Evolutionary conservation across 2,888 invertebrate species (phyloP).

Genomic region (Platynereis dumerilii): DNA sequence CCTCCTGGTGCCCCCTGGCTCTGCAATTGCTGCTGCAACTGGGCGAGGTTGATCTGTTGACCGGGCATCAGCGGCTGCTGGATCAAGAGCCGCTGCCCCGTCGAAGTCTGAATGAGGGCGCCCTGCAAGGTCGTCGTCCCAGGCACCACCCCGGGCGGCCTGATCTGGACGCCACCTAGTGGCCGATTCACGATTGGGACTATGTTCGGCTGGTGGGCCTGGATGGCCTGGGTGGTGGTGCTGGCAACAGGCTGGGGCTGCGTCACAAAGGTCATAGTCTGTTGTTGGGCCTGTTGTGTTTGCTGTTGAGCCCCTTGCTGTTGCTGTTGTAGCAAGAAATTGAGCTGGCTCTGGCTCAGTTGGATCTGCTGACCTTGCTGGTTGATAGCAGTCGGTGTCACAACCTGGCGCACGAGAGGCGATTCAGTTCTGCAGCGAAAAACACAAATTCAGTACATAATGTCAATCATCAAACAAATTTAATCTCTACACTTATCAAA

Average conservation of each 20-base stretch:
- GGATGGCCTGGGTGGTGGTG: neutral
- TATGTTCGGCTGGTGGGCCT: too few species aligned
- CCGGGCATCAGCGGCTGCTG: slow-evolving; percentile 13
- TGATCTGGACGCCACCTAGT: too few species aligned
- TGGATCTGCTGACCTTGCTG: slow-evolving; percentile 41
- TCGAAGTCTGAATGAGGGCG: slow-evolving; percentile 49
- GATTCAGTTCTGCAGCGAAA: slow-evolving; percentile 14
- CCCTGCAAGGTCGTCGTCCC: slow-evolving; percentile 42
- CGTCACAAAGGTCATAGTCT: neutral
- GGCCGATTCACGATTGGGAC: too few species aligned
- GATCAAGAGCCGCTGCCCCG: slow-evolving; percentile 47
- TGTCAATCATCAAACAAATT: too few species aligned
- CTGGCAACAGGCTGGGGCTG: slow-evolving; percentile 13
- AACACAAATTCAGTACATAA: too few species aligned
- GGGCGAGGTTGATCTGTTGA: slow-evolving; percentile 12
- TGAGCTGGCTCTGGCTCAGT: slow-evolving; percentile 31
- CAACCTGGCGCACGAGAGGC: slow-evolving; percentile 16
- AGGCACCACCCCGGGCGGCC: too few species aligned
- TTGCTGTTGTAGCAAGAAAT: slow-evolving; percentile 32
- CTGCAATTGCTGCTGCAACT: slow-evolving; percentile 12
- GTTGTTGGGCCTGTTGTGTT: neutral
- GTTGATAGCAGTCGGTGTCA: slow-evolving; percentile 27
- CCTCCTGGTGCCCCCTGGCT: neutral
- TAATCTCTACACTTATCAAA: too few species aligned
- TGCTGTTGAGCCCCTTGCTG: slow-evolving; percentile 4